Percentiles rank a stretch among this genome's conserved stretches.
Evolutionary conservation across 2,113 vertebrate genomes (phyloP).

Genomic region (Procavia capensis): DNA sequence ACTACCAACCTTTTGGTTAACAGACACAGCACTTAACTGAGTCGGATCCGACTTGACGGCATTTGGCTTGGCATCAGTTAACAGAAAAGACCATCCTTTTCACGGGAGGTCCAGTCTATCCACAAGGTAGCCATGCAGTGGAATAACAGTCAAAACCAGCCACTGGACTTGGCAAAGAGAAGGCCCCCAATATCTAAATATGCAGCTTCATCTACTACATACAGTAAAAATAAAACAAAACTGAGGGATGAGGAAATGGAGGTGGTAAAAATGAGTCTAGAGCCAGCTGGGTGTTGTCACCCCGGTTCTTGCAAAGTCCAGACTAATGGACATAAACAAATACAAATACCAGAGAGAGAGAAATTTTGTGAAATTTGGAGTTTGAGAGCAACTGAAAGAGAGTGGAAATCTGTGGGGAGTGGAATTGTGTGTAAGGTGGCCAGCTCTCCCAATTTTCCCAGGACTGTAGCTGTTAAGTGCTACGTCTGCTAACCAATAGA

Average conservation of each 20-base stretch:
- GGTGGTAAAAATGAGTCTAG: background rate
- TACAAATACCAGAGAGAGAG: rapidly evolving
- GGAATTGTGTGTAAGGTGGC: background rate
- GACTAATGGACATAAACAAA: background rate
- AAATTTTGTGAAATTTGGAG: too few species aligned
- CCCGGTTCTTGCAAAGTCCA: background rate
- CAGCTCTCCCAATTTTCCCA: background rate
- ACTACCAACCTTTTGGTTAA: too few species aligned
- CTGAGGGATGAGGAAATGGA: background rate
- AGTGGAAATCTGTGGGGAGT: background rate
- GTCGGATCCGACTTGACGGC: too few species aligned
- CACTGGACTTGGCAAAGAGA: background rate
- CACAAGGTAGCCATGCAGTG: background rate
- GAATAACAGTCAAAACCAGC: background rate
- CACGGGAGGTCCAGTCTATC: background rate
- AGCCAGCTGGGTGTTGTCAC: too few species aligned
- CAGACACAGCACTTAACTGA: too few species aligned
- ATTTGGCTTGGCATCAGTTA: too few species aligned
- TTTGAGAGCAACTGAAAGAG: background rate
- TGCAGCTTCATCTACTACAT: background rate
- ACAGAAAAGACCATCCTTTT: background rate
- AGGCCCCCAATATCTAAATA: background rate
- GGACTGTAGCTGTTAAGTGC: too few species aligned
- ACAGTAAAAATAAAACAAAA: background rate
- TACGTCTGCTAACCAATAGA: too few species aligned